Evolutionary conservation across 2,888 invertebrate genomes (phyloP).

Genomic region (Aricia artaxerxes): DNA sequence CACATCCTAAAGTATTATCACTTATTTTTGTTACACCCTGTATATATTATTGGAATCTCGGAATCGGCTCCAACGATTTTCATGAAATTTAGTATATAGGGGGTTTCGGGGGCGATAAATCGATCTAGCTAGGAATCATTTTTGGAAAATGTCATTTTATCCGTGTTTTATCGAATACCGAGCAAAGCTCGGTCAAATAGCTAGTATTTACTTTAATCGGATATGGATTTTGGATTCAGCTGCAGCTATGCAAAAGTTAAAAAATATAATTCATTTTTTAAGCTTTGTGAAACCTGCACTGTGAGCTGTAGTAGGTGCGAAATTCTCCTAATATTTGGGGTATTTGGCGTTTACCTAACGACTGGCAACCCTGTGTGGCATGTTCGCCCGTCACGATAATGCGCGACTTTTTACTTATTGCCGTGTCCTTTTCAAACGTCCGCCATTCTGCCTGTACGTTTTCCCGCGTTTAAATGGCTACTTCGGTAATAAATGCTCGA

Average conservation of each 20-base stretch:
- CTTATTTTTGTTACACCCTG: too few relatives aligned
- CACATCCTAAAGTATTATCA: too few relatives aligned
- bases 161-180: too few relatives aligned
- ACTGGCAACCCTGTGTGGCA: not conserved
- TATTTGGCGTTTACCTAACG: not conserved
- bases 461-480: not conserved
- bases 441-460: not conserved
- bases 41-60: too few relatives aligned
- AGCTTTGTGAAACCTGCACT: not conserved
- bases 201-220: not conserved
- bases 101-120: too few relatives aligned
- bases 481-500: not conserved
- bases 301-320: not conserved
- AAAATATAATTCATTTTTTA: not conserved
- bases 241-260: not conserved
- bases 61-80: too few relatives aligned
- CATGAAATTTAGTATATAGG: too few relatives aligned
- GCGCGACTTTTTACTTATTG: conserved; percentile 23
- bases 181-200: too few relatives aligned
- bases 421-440: conserved; percentile 8
- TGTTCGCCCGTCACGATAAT: conserved; percentile 12
- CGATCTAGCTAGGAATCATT: too few relatives aligned
- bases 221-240: not conserved
- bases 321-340: not conserved
- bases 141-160: too few relatives aligned